A percentile compares a stretch with the other conserved stretches of the same genome.
Evolutionary conservation across 1,140 invertebrate genomes (phyloP).

Genomic region (Aphaenogaster floridana): DNA sequence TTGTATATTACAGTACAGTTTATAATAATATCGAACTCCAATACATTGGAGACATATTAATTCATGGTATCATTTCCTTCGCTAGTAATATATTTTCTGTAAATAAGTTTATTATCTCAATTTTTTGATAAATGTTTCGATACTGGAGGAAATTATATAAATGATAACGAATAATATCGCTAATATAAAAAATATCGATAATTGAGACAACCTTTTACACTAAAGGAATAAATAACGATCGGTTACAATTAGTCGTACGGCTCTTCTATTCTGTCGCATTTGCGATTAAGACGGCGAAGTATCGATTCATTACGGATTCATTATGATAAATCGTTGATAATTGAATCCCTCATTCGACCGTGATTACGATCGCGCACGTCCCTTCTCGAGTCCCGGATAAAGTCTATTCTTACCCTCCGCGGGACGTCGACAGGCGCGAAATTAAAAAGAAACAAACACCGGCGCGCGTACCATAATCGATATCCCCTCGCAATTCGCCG

Average conservation of each 20-base stretch:
- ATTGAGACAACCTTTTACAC: background rate
- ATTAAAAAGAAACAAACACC: slow-evolving; percentile 64
- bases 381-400: slow-evolving; percentile 17
- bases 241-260: too few species aligned
- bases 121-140: background rate
- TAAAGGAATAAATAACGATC: background rate
- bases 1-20: too few species aligned
- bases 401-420: slow-evolving; percentile 41
- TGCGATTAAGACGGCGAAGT: slow-evolving; percentile 15
- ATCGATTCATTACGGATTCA: slow-evolving; percentile 39
- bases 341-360: slow-evolving; percentile 15
- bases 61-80: background rate
- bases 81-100: background rate
- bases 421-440: slow-evolving; percentile 53
- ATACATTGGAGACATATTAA: too few species aligned
- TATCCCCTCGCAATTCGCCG: slow-evolving; percentile 44
- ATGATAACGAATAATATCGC: background rate
- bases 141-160: background rate
- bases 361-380: slow-evolving; percentile 22
- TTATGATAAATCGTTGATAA: slow-evolving; percentile 53
- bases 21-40: too few species aligned
- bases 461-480: slow-evolving; percentile 46
- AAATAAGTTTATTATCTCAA: background rate
- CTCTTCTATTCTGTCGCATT: background rate
- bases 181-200: background rate